A percentile compares a stretch with the other conserved stretches of the same genome.
Conservation (phyloP, 1,140 invertebrate genomes). For the Neomicropteryx cornuta region DNA sequence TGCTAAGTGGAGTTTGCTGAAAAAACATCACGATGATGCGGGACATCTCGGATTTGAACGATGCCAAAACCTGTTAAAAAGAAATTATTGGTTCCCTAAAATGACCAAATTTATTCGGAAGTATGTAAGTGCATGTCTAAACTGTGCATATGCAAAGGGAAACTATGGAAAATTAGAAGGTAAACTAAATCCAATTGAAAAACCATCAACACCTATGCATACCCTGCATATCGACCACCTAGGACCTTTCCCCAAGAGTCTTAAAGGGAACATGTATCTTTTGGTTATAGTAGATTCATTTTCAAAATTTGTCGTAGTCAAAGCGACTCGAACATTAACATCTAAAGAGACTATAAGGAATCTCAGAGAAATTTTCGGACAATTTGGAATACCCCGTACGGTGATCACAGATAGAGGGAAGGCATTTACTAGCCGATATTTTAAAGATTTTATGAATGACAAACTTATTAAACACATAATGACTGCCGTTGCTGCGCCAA, state of each 20-base stretch:
- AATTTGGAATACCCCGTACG: constrained; percentile 8
- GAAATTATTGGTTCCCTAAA: constrained; percentile 7
- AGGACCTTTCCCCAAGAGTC: no score
- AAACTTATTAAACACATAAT: constrained; percentile 5
- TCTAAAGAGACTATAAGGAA: constrained; percentile 3
- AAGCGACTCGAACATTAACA: neutral
- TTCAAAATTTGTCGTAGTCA: no score
- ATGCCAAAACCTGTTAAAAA: constrained; percentile 6
- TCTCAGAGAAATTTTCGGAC: constrained; percentile 1
- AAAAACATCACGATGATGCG: constrained; percentile 7
- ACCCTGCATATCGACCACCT: no score
- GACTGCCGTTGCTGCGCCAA: constrained; percentile 7
- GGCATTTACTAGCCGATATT: no score
- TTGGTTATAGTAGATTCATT: no score
- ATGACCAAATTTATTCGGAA: constrained; percentile 6
- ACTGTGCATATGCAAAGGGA: constrained; percentile 4
- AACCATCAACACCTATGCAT: no score
- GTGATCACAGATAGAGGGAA: no score
- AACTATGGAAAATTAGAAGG: constrained; percentile 1
- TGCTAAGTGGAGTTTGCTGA: constrained; percentile 9
- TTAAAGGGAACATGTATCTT: no score
- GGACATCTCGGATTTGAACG: constrained; percentile 5
- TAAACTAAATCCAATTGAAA: constrained; percentile 3
- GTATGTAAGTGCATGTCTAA: constrained; percentile 4
- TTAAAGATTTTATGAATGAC: constrained; percentile 6